Evolutionary conservation across 2,888 invertebrate genomes (phyloP).

Genomic region (Mycalesis mineus): DNA sequence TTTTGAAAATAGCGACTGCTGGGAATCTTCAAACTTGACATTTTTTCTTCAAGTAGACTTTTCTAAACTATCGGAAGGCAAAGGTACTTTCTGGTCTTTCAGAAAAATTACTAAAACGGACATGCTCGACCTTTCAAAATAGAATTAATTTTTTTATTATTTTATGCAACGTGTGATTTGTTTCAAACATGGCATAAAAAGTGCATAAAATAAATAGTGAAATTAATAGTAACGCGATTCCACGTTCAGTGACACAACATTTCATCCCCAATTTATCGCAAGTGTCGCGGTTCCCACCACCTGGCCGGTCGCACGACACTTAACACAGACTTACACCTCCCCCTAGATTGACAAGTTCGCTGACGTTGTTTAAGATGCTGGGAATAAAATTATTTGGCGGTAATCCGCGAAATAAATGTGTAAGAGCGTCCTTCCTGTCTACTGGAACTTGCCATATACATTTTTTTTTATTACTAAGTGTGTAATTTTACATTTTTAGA

Average conservation of each 20-base stretch:
- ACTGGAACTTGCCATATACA: too few species aligned
- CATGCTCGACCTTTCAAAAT: too few species aligned
- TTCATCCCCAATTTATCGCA: constrained; percentile 36
- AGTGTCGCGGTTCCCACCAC: constrained; percentile 31
- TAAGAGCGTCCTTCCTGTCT: neutral
- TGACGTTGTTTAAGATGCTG: constrained; percentile 3
- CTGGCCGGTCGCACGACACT: constrained; percentile 46
- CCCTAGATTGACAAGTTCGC: constrained; percentile 17
- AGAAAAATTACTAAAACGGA: too few species aligned
- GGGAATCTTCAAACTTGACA: too few species aligned
- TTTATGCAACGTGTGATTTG: too few species aligned
- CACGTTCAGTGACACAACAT: constrained; percentile 16
- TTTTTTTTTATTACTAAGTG: too few species aligned
- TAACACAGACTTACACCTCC: constrained; percentile 34
- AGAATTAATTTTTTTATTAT: too few species aligned
- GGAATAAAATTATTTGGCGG: constrained; percentile 6
- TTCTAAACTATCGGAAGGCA: too few species aligned
- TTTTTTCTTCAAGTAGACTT: too few species aligned
- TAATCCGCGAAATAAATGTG: neutral
- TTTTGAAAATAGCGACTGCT: too few species aligned
- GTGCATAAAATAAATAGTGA: constrained; percentile 9
- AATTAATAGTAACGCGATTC: constrained; percentile 10
- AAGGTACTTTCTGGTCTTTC: too few species aligned
- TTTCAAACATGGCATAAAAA: neutral
- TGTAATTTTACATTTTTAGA: too few species aligned